Evolutionary conservation across 2,113 vertebrate species (phyloP).

Genomic region (Nothobranchius furzeri): DNA sequence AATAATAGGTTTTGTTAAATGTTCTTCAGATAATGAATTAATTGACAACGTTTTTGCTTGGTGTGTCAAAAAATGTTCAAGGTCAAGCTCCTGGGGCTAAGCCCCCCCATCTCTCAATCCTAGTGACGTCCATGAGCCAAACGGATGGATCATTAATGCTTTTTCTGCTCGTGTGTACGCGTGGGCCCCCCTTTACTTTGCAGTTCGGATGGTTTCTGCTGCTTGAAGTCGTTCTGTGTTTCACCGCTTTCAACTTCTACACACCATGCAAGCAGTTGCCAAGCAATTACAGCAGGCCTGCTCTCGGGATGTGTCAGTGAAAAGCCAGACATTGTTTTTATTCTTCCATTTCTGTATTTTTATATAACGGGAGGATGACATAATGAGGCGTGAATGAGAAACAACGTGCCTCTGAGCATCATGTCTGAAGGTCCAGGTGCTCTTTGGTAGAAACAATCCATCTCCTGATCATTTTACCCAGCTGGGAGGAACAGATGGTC

Average conservation of each 20-base stretch:
- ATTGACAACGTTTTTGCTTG: no score
- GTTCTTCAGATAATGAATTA: no score
- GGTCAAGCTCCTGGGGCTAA: no score
- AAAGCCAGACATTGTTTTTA: slow-evolving; percentile 24
- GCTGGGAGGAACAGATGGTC: slow-evolving; percentile 75
- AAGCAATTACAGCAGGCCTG: slow-evolving; percentile 58
- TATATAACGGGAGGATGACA: slow-evolving; percentile 39
- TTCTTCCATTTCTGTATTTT: not conserved
- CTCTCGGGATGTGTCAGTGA: slow-evolving; percentile 19
- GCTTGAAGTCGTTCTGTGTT: slow-evolving; percentile 41
- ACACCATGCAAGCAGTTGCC: slow-evolving; percentile 47
- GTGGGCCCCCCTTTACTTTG: slow-evolving; percentile 46
- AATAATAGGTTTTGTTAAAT: no score
- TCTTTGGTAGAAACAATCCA: slow-evolving; percentile 45
- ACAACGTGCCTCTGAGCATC: slow-evolving; percentile 5
- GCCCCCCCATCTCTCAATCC: no score
- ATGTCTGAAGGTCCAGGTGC: slow-evolving; percentile 66
- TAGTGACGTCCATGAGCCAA: slow-evolving; percentile 9
- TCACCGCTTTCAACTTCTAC: slow-evolving; percentile 59
- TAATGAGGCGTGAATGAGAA: slow-evolving; percentile 58
- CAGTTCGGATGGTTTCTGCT: slow-evolving; percentile 46
- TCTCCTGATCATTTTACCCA: slow-evolving; percentile 57
- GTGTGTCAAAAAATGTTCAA: no score
- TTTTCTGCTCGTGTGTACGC: slow-evolving; percentile 36
- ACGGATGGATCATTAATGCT: slow-evolving; percentile 15